Base-by-base conservation (phyloP, 2,888 invertebrate genomes). In the Seira ritae region DNA sequence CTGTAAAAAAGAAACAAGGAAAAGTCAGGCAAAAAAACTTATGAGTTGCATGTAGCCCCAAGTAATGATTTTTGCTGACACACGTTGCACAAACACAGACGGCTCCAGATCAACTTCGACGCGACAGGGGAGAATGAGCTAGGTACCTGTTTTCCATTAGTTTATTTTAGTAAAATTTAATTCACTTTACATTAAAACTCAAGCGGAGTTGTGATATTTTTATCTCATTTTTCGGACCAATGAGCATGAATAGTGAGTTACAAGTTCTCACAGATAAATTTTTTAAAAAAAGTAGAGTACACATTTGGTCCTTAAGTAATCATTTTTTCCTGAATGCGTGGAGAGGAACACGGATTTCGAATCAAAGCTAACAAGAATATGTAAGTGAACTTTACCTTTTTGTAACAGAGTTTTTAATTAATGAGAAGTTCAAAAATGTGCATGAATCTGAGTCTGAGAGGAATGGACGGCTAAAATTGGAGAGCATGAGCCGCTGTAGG, bases 371-470 rank as follows among this genome's bases (percentile, higher is more conserved):
- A n/a, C n/a, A n/a, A n/a, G n/a, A n/a, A n/a, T n/a, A n/a, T n/a
- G n/a, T n/a, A 62, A 62, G n/a, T 62, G 62, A 20, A 62, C 62
- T 62, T 62, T 62, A 62, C 2, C 22, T 62, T 62, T 55, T 62
- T 20, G 62, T 4, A n/a, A 50, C 8, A 62, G 20, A 62, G 20
- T 62, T 62, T 42, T 62, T 15, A 62, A 62, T 62, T 62, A 62
- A 62, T 62, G 31, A 4, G 31, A 31, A 31, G 3, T 31, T 31
- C 31, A 31, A 31, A 31, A n/a, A n/a, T n/a, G n/a, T n/a, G n/a
- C n/a, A 31, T 31, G 31, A 8, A 31, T 31, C 2, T 2, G 31
- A 31, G 8, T 31, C 2, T 31, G 31, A 8, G 8, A 31, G 31
- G 31, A 31, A 31, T 31, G 31, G 31, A 31, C 31, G 3, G 31